Conservation (phyloP, 2,797 vertebrate species). For the Balearica regulorum region DNA sequence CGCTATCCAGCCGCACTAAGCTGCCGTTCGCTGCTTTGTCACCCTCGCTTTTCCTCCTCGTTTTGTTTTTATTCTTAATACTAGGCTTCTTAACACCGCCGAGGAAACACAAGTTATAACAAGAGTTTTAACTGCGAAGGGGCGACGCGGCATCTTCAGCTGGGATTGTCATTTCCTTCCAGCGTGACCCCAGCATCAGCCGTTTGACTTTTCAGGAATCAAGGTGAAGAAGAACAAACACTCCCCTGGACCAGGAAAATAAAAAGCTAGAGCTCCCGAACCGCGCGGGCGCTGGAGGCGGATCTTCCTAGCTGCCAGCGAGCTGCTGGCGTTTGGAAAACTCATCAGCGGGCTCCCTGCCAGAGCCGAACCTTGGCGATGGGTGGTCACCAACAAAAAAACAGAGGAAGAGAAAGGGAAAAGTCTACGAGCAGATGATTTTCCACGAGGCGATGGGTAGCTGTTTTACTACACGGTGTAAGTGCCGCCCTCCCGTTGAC, state of each 20-base stretch:
- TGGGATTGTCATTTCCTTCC: constrained; percentile 84
- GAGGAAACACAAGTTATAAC: background rate
- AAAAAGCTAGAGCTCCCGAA: background rate
- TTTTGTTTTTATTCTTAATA: background rate
- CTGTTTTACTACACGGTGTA: constrained; percentile 51
- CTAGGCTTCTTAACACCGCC: background rate
- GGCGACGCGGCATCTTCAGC: constrained; percentile 70
- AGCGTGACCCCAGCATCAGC: constrained; percentile 76
- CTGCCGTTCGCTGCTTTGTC: background rate
- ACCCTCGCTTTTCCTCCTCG: background rate
- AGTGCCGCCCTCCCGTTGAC: constrained; percentile 68
- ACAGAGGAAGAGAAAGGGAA: background rate
- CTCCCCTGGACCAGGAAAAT: background rate
- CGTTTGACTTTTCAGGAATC: constrained; percentile 77
- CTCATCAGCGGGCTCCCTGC: constrained; percentile 77
- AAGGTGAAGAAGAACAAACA: constrained; percentile 85
- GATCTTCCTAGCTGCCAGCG: constrained; percentile 49
- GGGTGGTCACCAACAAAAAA: constrained; percentile 78
- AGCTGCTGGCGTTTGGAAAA: constrained; percentile 81
- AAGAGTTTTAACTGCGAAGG: constrained; percentile 49
- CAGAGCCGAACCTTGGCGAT: constrained; percentile 63
- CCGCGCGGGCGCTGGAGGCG: background rate
- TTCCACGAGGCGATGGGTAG: constrained; percentile 73
- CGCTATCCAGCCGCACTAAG: background rate
- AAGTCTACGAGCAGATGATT: constrained; percentile 71